Conservation (phyloP, 2,797 vertebrate species). For the Cryptoprocta ferox region DNA sequence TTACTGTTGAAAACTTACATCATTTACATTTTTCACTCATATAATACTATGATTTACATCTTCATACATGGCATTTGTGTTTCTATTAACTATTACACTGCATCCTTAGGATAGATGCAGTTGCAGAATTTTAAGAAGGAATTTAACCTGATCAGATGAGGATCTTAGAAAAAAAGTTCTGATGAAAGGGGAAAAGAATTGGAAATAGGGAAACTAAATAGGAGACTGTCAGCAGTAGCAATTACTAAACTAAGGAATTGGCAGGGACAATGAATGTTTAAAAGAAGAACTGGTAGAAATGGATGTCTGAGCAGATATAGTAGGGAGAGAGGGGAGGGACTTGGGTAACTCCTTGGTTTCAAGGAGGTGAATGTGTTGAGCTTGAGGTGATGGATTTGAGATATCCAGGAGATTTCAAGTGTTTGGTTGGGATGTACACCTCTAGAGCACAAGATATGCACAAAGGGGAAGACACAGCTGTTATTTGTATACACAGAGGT, state of each 20-base stretch:
- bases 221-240: background rate
- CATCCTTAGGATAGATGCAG: background rate
- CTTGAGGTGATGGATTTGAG: background rate
- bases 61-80: background rate
- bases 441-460: background rate
- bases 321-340: background rate
- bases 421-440: background rate
- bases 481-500: background rate
- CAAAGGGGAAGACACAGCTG: background rate
- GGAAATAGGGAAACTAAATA: background rate
- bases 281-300: background rate
- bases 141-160: background rate
- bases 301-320: background rate
- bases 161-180: conserved; percentile 23
- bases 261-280: background rate
- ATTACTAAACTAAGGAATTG: background rate
- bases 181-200: conserved; percentile 18
- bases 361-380: background rate
- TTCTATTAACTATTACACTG: conserved; percentile 45
- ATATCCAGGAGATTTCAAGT: background rate
- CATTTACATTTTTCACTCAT: conserved; percentile 30
- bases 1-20: conserved; percentile 41
- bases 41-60: background rate
- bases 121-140: conserved; percentile 46
- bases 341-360: background rate